phyloP scores from a whole-genome alignment of 2,888 invertebrate species.

The Chaitophorus viminalis region DNA sequence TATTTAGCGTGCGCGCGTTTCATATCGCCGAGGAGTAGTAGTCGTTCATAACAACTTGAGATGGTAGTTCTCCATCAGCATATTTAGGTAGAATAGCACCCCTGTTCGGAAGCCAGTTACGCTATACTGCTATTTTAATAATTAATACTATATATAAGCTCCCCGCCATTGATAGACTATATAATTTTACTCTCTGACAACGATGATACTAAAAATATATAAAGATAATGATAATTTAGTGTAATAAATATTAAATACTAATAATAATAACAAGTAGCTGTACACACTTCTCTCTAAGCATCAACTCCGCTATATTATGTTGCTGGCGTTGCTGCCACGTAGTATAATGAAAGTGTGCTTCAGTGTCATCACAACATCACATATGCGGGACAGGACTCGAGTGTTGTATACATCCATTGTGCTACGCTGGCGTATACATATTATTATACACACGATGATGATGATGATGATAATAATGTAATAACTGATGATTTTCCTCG shows the following conservation, averaged over 20 bases:
- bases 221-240: no score
- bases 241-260: not conserved
- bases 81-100: not conserved
- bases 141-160: not conserved
- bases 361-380: not conserved
- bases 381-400: not conserved
- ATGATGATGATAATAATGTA: not conserved
- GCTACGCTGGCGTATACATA: not conserved
- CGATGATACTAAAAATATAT: not conserved
- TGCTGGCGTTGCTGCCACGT: not conserved
- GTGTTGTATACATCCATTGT: not conserved
- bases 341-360: not conserved
- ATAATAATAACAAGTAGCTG: not conserved
- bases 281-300: not conserved
- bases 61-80: not conserved
- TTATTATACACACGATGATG: no score
- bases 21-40: not conserved
- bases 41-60: slow-evolving; percentile 6
- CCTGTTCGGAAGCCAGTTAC: not conserved
- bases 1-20: not conserved
- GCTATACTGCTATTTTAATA: not conserved
- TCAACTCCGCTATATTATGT: no score
- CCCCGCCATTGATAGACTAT: not conserved
- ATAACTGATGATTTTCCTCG: not conserved
- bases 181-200: not conserved